phyloP scores from a whole-genome alignment of 2,888 invertebrate species.

The Biston betularia region DNA sequence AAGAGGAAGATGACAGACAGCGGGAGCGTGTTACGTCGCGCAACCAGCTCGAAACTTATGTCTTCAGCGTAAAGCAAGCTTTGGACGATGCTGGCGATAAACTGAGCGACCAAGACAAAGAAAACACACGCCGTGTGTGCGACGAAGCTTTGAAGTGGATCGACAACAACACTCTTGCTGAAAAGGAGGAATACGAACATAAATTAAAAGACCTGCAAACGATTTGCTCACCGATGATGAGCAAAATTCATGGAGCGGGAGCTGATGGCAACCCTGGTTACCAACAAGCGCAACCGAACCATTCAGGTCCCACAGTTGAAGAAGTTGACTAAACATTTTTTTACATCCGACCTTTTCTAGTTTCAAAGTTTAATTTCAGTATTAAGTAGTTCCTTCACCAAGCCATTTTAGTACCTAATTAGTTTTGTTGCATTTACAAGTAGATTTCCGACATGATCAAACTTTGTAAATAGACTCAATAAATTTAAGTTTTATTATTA shows the following conservation, averaged over 20 bases:
- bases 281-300: conserved; percentile 47
- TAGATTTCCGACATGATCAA: conserved; percentile 22
- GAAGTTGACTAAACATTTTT: conserved; percentile 60
- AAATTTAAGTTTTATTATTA: not conserved
- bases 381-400: not conserved
- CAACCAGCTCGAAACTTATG: conserved; percentile 90
- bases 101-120: conserved; percentile 88
- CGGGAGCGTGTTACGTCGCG: conserved; percentile 88
- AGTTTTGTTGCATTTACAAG: conserved; percentile 5
- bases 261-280: conserved; percentile 46
- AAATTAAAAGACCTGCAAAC: conserved; percentile 86
- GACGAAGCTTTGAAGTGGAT: conserved; percentile 89
- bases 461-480: conserved; percentile 11
- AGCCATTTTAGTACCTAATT: not conserved
- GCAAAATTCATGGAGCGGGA: conserved; percentile 85
- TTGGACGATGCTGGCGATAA: conserved; percentile 87
- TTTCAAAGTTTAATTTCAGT: not conserved
- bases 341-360: not conserved
- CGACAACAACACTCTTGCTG: conserved; percentile 88
- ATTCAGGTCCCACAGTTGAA: conserved; percentile 64
- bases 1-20: conserved; percentile 90
- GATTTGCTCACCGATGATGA: conserved; percentile 85
- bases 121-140: conserved; percentile 80
- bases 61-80: conserved; percentile 90
- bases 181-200: conserved; percentile 88